phyloP scores from a whole-genome alignment of 2,797 vertebrate genomes.

The Parauchenoglanis ngamensis region DNA sequence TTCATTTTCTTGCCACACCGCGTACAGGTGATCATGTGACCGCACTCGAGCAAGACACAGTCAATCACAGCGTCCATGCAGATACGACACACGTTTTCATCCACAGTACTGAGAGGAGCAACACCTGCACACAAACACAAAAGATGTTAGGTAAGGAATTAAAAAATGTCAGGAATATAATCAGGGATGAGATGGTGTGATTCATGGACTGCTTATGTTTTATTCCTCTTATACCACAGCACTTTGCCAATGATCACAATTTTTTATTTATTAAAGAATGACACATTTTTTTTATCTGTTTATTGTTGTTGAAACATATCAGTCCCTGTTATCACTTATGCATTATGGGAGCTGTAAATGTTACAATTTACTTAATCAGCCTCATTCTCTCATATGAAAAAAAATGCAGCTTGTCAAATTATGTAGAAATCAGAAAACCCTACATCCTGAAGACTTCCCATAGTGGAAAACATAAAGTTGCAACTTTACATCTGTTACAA shows the following conservation, averaged over 20 bases:
- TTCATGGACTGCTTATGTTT: background rate
- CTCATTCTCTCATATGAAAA: background rate
- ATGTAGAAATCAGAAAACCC: too few species aligned
- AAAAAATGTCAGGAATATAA: background rate
- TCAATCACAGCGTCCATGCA: slow-evolving; percentile 98
- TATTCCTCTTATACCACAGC: background rate
- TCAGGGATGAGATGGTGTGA: background rate
- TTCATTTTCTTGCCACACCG: slow-evolving; percentile 98
- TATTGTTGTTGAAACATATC: background rate
- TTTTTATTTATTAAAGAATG: background rate
- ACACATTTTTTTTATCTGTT: background rate
- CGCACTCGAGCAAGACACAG: slow-evolving; percentile 95
- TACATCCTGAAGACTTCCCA: too few species aligned
- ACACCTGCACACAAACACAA: slow-evolving; percentile 28
- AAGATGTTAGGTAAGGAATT: background rate
- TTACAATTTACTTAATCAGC: background rate
- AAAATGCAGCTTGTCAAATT: too few species aligned
- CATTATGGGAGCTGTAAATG: background rate
- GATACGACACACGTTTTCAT: slow-evolving; percentile 95
- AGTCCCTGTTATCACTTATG: background rate
- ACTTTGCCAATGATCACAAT: background rate
- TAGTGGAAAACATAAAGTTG: too few species aligned
- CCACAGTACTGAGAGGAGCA: slow-evolving; percentile 81
- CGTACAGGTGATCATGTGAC: slow-evolving; percentile 99
- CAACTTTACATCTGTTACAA: background rate